phyloP scores from a whole-genome alignment of 2,797 vertebrate species.

The Heterohyrax brucei region DNA sequence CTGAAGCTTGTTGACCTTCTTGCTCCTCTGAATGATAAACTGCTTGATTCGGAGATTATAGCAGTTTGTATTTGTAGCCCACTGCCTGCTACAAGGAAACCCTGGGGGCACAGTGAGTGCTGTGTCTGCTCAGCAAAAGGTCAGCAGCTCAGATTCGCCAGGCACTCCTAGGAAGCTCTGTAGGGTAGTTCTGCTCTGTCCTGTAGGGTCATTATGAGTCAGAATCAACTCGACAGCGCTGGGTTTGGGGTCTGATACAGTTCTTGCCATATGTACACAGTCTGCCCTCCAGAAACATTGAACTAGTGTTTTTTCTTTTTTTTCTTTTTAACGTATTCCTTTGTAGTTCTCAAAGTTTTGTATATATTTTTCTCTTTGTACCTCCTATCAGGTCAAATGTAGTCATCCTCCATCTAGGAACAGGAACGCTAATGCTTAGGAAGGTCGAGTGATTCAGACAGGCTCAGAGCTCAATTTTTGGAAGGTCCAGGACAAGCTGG shows the following conservation, averaged over 20 bases:
- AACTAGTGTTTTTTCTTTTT: not conserved
- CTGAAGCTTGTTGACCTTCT: not conserved
- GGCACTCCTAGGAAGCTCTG: too few relatives aligned
- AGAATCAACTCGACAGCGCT: too few relatives aligned
- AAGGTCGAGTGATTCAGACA: not conserved
- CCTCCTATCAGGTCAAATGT: not conserved
- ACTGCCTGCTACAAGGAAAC: not conserved
- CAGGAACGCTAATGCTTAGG: not conserved
- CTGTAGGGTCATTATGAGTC: too few relatives aligned
- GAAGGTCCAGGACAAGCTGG: not conserved
- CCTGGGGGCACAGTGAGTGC: too few relatives aligned
- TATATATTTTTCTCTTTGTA: not conserved
- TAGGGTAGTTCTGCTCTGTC: too few relatives aligned
- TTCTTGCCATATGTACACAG: not conserved
- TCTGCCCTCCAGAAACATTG: not conserved
- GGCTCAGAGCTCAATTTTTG: not conserved
- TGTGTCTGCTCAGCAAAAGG: too few relatives aligned
- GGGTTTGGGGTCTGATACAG: not conserved
- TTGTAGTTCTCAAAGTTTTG: not conserved
- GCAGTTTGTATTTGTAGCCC: not conserved
- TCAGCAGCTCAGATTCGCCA: too few relatives aligned
- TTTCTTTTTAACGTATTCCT: not conserved
- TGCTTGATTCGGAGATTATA: not conserved
- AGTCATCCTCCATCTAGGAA: not conserved
- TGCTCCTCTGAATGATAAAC: not conserved